Percentiles rank a stretch among this genome's conserved stretches.
phyloP scores from a whole-genome alignment of 2,797 vertebrate genomes.

The Lerista edwardsae region DNA sequence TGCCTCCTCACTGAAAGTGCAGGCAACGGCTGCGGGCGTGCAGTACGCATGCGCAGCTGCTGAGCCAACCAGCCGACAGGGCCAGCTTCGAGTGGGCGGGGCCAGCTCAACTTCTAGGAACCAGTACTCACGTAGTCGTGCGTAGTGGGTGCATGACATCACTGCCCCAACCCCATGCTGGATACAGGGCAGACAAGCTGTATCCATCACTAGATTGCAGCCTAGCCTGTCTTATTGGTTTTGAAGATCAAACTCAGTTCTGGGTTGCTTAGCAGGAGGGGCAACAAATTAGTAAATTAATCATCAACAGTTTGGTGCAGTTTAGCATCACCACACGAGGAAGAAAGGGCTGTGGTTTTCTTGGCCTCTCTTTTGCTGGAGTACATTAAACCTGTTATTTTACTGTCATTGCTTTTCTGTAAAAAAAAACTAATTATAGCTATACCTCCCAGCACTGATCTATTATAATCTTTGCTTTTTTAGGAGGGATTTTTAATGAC shows the following conservation, averaged over 20 bases:
- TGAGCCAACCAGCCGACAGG: too few species aligned
- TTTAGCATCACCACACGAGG: neutral
- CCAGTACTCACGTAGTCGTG: too few species aligned
- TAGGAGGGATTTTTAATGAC: constrained; percentile 50
- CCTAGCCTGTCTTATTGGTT: neutral
- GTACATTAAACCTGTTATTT: constrained; percentile 58
- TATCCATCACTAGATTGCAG: neutral
- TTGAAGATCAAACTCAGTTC: neutral
- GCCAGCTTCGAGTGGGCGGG: too few species aligned
- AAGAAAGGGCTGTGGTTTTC: neutral
- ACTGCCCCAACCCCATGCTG: too few species aligned
- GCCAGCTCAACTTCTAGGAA: too few species aligned
- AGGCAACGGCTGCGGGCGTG: too few species aligned
- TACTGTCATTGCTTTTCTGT: constrained; percentile 57
- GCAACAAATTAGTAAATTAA: neutral
- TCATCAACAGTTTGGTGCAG: neutral
- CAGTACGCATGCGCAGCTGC: too few species aligned
- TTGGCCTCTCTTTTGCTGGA: constrained; percentile 27
- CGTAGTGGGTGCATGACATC: too few species aligned
- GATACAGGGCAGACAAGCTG: too few species aligned
- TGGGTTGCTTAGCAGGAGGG: neutral
- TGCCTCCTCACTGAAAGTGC: too few species aligned
- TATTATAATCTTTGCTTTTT: constrained; percentile 54
- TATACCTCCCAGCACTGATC: constrained; percentile 45
- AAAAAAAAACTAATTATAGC: constrained; percentile 67